phyloP scores from a whole-genome alignment of 2,797 vertebrate genomes.

The Peromyscus melanophrys region DNA sequence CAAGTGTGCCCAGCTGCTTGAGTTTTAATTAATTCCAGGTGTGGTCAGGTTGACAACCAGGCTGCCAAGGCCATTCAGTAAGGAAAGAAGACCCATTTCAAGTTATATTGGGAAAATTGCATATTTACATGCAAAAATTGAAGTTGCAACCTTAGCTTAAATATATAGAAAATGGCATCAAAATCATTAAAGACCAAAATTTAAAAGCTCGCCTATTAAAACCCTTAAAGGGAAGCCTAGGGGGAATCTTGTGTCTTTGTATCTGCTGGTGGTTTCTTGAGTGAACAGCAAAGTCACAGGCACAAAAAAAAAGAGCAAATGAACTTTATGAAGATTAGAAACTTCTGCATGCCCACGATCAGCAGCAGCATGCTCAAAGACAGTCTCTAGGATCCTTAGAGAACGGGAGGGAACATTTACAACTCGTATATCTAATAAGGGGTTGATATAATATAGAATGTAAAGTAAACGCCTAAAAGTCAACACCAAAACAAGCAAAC shows the following conservation, averaged over 20 bases:
- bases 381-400: no score
- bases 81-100: background rate
- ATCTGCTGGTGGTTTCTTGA: background rate
- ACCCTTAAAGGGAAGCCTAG: background rate
- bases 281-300: background rate
- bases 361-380: accelerated
- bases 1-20: no score
- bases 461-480: background rate
- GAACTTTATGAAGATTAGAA: background rate
- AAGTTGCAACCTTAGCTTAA: background rate
- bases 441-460: background rate
- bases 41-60: no score
- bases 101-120: background rate
- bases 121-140: background rate
- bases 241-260: background rate
- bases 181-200: background rate
- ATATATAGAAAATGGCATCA: background rate
- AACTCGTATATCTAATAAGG: background rate
- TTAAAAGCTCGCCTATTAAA: background rate
- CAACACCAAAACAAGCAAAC: background rate
- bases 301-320: background rate
- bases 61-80: accelerated
- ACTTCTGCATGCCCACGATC: background rate
- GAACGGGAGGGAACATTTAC: background rate
- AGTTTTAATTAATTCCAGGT: no score